Evolutionary conservation across 2,888 invertebrate genomes (phyloP).

Genomic region (Notodonta dromedarius): DNA sequence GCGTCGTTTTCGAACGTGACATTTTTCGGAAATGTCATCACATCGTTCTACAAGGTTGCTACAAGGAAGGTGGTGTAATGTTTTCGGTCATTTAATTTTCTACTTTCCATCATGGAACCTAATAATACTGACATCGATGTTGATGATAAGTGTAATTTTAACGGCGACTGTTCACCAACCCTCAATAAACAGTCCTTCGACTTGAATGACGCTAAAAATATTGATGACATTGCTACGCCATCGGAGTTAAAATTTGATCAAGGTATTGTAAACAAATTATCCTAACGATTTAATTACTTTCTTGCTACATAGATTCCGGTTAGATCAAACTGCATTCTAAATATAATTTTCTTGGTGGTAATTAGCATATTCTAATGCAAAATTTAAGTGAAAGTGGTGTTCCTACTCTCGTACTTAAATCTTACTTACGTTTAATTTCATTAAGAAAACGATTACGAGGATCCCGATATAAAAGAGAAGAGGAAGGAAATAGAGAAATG

Average conservation of each 20-base stretch:
- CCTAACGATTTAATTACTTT: conserved; percentile 44
- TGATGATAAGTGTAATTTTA: conserved; percentile 63
- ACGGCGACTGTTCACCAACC: conserved; percentile 65
- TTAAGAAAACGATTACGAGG: conserved; percentile 84
- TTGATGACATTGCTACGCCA: conserved; percentile 83
- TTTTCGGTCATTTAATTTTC: conserved; percentile 66
- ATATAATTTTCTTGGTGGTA: conserved; percentile 9
- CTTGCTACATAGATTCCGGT: conserved; percentile 27
- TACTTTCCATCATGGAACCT: conserved; percentile 69
- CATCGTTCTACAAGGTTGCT: conserved; percentile 43
- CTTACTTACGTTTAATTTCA: conserved; percentile 33
- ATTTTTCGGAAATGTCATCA: conserved; percentile 58
- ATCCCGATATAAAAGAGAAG: conserved; percentile 85
- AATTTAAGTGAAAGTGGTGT: conserved; percentile 47
- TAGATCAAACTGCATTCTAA: conserved; percentile 13
- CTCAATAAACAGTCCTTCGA: conserved; percentile 55
- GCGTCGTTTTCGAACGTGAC: conserved; percentile 6
- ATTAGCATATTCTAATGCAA: conserved; percentile 4
- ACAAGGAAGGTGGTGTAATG: conserved; percentile 71
- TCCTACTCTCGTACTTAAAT: conserved; percentile 10
- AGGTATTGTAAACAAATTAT: conserved; percentile 82
- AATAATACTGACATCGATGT: conserved; percentile 60
- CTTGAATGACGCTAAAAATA: conserved; percentile 73
- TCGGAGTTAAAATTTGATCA: conserved; percentile 88
- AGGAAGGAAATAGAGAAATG: conserved; percentile 84